These are phyloP conservation scores for Timandra comae DNA, from an alignment of 2,888 invertebrate genomes.

Conservation along the genomic window DNA sequence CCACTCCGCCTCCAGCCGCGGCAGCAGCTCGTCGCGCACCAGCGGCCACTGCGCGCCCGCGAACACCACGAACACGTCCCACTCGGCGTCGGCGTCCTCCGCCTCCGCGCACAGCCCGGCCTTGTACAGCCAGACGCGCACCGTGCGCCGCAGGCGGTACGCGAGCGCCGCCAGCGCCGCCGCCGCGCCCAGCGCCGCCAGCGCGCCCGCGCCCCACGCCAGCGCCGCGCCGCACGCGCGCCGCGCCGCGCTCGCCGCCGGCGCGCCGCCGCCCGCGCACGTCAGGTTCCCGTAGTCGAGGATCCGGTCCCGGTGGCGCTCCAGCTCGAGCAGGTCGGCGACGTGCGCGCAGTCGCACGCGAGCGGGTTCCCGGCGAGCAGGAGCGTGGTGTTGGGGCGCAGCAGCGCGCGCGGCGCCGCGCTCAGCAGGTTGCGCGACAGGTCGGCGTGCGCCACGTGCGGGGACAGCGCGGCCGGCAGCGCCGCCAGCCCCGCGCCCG, in stretches of 20 bases:
- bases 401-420: conserved; percentile 5
- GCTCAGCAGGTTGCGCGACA: conserved; percentile 10
- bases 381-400: conserved; percentile 6
- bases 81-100: conserved; percentile 42
- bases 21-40: conserved; percentile 79
- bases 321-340: conserved; percentile 5
- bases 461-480: conserved; percentile 4
- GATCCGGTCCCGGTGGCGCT: conserved; percentile 2
- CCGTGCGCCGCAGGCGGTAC: conserved; percentile 23
- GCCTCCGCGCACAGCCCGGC: conserved; percentile 18
- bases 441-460: conserved; percentile 7
- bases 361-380: conserved; percentile 10
- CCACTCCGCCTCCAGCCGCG: conserved; percentile 77
- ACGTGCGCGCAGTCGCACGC: conserved; percentile 14
- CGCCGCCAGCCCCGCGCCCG: background rate
- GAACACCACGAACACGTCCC: conserved; percentile 89
- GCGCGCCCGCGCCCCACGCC: conserved; percentile 9
- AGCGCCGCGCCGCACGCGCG: conserved; percentile 25
- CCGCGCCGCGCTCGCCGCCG: conserved; percentile 10
- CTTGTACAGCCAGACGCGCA: conserved; percentile 11
- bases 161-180: conserved; percentile 9
- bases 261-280: conserved; percentile 5
- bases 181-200: no score
- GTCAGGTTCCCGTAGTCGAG: conserved; percentile 4
- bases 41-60: conserved; percentile 85